phyloP scores from a whole-genome alignment of 2,113 vertebrate species.

The Oreochromis niloticus region DNA sequence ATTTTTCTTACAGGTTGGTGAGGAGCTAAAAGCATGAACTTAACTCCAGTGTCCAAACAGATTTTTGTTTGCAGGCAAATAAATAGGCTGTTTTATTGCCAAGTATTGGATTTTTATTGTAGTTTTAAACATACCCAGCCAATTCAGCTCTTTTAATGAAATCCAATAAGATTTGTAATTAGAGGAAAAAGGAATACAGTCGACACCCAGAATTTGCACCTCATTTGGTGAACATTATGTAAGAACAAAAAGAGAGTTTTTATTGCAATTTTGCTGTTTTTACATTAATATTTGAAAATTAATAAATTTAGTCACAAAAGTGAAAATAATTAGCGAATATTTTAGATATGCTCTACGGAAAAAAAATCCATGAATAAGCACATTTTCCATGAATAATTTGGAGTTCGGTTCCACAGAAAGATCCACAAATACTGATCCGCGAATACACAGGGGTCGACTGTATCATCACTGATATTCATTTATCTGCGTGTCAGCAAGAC shows the following conservation, averaged over 20 bases:
- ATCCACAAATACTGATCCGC: neutral
- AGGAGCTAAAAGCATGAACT: neutral
- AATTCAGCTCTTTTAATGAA: neutral
- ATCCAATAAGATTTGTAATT: neutral
- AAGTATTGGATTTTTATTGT: neutral
- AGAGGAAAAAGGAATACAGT: neutral
- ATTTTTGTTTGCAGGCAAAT: neutral
- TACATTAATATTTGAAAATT: neutral
- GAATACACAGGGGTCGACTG: neutral
- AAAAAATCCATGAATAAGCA: neutral
- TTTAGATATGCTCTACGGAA: rapidly evolving
- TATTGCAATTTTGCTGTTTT: neutral
- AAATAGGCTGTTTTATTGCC: neutral
- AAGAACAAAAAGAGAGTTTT: neutral
- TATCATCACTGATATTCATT: neutral
- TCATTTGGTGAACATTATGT: neutral
- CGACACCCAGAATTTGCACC: neutral
- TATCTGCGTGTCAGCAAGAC: neutral
- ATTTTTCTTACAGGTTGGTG: neutral
- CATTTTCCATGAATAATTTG: neutral
- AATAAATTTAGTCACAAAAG: neutral
- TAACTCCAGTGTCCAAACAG: neutral
- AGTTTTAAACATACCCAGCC: rapidly evolving
- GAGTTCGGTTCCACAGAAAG: neutral
- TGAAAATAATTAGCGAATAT: neutral